Evolutionary conservation across 2,113 vertebrate genomes (phyloP).

Genomic region (Parus major): DNA sequence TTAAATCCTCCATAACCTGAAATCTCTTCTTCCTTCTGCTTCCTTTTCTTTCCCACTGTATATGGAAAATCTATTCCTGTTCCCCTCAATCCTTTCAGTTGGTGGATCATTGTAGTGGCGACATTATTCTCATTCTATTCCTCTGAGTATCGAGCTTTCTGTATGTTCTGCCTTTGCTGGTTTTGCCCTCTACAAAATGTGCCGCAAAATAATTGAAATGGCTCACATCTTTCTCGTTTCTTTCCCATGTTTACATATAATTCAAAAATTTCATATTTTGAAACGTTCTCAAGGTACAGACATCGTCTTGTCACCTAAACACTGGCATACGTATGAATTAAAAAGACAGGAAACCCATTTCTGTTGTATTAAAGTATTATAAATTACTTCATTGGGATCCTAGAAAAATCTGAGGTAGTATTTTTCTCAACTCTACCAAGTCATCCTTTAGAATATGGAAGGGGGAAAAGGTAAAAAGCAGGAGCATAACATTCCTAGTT

Average conservation of each 20-base stretch:
- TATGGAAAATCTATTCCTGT: neutral
- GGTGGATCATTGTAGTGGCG: rapidly evolving
- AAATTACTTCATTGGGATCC: neutral
- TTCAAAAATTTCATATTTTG: neutral
- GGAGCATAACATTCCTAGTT: neutral
- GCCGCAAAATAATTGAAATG: neutral
- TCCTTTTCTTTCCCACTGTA: neutral
- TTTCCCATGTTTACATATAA: neutral
- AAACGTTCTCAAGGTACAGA: neutral
- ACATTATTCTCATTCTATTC: neutral
- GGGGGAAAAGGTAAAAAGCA: neutral
- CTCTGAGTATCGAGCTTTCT: neutral
- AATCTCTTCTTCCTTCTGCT: neutral
- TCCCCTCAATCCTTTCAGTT: neutral
- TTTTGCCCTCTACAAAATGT: neutral
- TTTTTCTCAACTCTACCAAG: neutral
- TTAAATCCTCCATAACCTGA: neutral
- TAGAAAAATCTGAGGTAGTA: neutral
- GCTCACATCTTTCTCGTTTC: neutral
- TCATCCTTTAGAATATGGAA: neutral
- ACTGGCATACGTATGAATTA: neutral
- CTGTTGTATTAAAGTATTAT: neutral
- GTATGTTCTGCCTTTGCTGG: neutral
- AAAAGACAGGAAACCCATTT: neutral
- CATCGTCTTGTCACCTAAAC: neutral